A percentile compares a stretch with the other conserved stretches of the same genome.
Evolutionary conservation across 1,140 invertebrate species (phyloP).

Genomic region (Gryon sp.): DNA sequence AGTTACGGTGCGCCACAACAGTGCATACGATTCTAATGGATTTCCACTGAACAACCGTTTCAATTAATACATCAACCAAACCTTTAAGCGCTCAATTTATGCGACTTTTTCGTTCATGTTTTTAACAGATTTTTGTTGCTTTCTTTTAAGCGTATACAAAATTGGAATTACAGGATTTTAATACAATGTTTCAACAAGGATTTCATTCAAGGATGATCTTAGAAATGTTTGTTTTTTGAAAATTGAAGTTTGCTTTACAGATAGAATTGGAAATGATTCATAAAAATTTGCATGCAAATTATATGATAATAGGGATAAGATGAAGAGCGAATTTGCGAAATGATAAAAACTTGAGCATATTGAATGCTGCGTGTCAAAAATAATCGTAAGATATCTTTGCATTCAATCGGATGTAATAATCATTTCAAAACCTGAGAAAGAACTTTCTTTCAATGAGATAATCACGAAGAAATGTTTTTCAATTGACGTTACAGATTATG

Average conservation of each 20-base stretch:
- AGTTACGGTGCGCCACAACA: constrained; percentile 65
- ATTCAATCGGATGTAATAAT: constrained; percentile 36
- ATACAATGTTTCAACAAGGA: too few relatives aligned
- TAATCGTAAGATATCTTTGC: constrained; percentile 44
- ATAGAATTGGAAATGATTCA: too few relatives aligned
- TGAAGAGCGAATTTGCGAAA: constrained; percentile 9
- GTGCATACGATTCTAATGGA: constrained; percentile 66
- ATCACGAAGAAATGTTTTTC: neutral
- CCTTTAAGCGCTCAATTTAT: constrained; percentile 11
- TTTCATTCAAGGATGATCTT: too few relatives aligned
- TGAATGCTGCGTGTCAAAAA: constrained; percentile 27
- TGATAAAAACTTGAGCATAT: constrained; percentile 9
- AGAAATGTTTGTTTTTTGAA: too few relatives aligned
- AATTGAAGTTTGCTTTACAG: too few relatives aligned
- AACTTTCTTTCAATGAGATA: constrained; percentile 7
- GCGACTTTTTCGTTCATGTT: constrained; percentile 1
- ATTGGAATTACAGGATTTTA: too few relatives aligned
- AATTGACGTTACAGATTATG: constrained; percentile 9
- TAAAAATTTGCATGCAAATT: too few relatives aligned
- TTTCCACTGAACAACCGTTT: constrained; percentile 51
- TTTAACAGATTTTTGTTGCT: neutral
- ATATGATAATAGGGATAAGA: neutral
- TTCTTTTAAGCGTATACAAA: neutral
- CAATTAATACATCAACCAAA: constrained; percentile 37
- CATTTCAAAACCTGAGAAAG: constrained; percentile 11